Evolutionary conservation across 2,113 vertebrate species (phyloP).

Genomic region (Stegostoma tigrinum): DNA sequence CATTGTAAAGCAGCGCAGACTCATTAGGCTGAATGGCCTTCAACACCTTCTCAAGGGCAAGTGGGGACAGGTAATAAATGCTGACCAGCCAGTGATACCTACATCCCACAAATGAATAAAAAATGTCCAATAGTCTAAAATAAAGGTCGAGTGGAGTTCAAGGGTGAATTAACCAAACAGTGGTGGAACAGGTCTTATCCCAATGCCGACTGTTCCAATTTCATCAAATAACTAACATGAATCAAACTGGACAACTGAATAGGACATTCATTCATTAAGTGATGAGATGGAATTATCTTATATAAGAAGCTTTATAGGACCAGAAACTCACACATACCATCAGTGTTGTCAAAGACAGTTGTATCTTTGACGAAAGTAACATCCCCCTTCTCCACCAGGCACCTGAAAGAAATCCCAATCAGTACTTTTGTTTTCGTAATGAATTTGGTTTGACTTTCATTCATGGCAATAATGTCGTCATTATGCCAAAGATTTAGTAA

Average conservation of each 20-base stretch:
- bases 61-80: too few relatives aligned
- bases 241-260: neutral
- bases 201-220: neutral
- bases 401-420: neutral
- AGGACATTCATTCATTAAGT: neutral
- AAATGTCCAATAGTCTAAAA: neutral
- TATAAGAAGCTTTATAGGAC: neutral
- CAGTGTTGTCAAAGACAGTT: conserved; percentile 61
- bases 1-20: too few relatives aligned
- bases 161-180: neutral
- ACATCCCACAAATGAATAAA: too few relatives aligned
- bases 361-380: conserved; percentile 4
- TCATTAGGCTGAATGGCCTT: too few relatives aligned
- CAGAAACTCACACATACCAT: conserved; percentile 53
- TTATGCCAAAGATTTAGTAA: neutral
- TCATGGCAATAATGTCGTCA: neutral
- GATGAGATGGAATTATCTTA: neutral
- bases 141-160: neutral
- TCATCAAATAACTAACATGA: neutral
- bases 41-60: too few relatives aligned
- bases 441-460: neutral
- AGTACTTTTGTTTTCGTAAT: neutral
- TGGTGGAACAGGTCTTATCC: neutral
- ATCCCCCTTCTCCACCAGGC: neutral
- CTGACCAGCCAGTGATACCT: too few relatives aligned